phyloP scores from a whole-genome alignment of 2,113 vertebrate genomes.

The Phrynosoma blainvillii region DNA sequence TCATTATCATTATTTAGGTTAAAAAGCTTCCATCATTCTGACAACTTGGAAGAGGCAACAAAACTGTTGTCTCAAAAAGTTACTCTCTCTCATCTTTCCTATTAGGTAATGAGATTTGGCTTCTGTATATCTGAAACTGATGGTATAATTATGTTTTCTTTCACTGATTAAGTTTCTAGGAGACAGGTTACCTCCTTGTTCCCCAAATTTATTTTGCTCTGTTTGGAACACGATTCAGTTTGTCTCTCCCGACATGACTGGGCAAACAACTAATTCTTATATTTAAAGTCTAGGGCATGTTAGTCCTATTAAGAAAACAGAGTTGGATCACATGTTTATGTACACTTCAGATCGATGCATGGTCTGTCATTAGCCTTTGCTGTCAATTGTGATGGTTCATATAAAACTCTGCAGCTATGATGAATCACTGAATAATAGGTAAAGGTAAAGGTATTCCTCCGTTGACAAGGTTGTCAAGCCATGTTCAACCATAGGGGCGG shows the following conservation, averaged over 20 bases:
- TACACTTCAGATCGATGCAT: neutral
- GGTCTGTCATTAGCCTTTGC: neutral
- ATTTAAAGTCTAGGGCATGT: neutral
- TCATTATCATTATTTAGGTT: neutral
- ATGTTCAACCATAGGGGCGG: too few relatives aligned
- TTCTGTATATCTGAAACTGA: neutral
- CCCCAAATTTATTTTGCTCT: neutral
- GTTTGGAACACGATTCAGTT: neutral
- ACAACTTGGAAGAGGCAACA: too few relatives aligned
- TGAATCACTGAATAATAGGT: neutral
- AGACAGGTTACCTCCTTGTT: neutral
- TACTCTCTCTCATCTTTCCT: too few relatives aligned
- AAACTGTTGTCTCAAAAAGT: too few relatives aligned
- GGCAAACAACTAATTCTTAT: neutral
- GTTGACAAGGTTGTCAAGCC: too few relatives aligned
- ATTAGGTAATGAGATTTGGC: neutral
- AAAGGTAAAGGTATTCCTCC: too few relatives aligned
- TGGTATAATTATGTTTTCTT: neutral
- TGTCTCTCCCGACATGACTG: neutral
- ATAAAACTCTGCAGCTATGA: neutral
- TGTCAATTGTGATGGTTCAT: neutral
- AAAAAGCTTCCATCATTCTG: neutral
- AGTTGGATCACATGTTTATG: too few relatives aligned
- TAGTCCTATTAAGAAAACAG: neutral
- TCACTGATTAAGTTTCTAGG: neutral